A percentile compares a stretch with the other conserved stretches of the same genome.
Conservation (phyloP, 2,888 invertebrate genomes). For the Pterostichus niger region DNA sequence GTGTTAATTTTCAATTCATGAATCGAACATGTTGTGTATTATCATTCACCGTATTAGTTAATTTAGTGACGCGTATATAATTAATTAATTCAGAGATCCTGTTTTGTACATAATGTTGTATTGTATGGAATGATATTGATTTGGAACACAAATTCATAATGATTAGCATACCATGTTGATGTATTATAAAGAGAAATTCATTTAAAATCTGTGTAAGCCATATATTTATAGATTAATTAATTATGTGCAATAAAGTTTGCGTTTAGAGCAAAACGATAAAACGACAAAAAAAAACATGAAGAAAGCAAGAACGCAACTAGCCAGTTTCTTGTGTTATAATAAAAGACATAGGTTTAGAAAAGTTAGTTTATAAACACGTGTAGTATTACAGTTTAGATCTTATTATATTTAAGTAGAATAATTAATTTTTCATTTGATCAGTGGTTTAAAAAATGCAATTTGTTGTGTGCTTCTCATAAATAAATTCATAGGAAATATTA, state of each 20-base stretch:
- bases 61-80: not conserved
- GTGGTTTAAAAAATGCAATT: slow-evolving; percentile 63
- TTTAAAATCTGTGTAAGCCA: slow-evolving; percentile 63
- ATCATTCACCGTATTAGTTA: not conserved
- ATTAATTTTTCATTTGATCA: slow-evolving; percentile 63
- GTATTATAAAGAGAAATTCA: slow-evolving; percentile 59
- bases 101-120: slow-evolving; percentile 54
- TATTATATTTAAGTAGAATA: slow-evolving; percentile 62
- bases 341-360: slow-evolving; percentile 63
- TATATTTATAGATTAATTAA: slow-evolving; percentile 59
- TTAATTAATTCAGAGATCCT: slow-evolving; percentile 20
- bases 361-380: slow-evolving; percentile 62
- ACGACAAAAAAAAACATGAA: slow-evolving; percentile 36
- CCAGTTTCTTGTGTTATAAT: slow-evolving; percentile 66
- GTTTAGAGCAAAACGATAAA: slow-evolving; percentile 60
- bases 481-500: slow-evolving; percentile 42
- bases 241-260: slow-evolving; percentile 66
- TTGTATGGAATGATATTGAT: slow-evolving; percentile 45
- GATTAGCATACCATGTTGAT: slow-evolving; percentile 51
- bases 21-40: slow-evolving; percentile 9
- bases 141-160: slow-evolving; percentile 60
- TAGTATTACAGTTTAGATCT: slow-evolving; percentile 64
- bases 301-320: slow-evolving; percentile 58
- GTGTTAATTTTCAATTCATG: not conserved
- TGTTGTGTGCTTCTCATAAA: slow-evolving; percentile 60